Base-by-base conservation (phyloP, 2,888 invertebrate species). In the Standfussiana lucernea region DNA sequence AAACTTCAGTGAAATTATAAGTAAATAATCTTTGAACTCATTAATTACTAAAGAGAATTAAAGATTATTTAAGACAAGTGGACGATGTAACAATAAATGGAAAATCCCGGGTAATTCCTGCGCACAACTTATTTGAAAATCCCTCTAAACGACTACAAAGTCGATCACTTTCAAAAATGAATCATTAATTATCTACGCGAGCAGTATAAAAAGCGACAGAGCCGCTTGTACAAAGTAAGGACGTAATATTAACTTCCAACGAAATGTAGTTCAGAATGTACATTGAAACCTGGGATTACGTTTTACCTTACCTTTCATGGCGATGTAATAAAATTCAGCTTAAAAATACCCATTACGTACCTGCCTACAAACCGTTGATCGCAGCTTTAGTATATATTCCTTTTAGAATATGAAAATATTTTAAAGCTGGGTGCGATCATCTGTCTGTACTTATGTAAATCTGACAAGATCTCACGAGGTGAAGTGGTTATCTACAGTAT, bases 301-400 rank as follows among this genome's bases (percentile, higher is more conserved):
- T 93, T 94, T 91, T 95, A 95, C 95, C 95, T 94, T 95, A n/a
- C n/a, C 95, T 95, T 96, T 96, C 95, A 95, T 89, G 90, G 92
- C 93, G 92, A 94, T 92, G 96, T 96, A 96, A 96, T 96, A 96
- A 96, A 96, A 96, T 95, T 96, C 96, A 96, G 96, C 96, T 96
- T 96, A 96, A 94, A 93, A 94, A 94, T 93, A 93, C 92, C 91
- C 89, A 92, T 91, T 91, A 88, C 91, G 83, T 86, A 79, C 86
- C 86, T 87, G 76, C 77, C 80, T 80, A 84, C 87, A 90, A 83
- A 88, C 88, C 86, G 86, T 74, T 87, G 88, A 88, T 90, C 90
- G 89, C 83, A 85, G 89, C 89, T 90, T 91, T 91, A 85, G 77
- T 86, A 89, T 89, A 90, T 91, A 91, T 89, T 89, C 83, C 84